Evolutionary conservation across 2,797 vertebrate genomes (phyloP), one percentile per base, ranked within the genome.

Genomic region (Scolopax rusticola): DNA sequence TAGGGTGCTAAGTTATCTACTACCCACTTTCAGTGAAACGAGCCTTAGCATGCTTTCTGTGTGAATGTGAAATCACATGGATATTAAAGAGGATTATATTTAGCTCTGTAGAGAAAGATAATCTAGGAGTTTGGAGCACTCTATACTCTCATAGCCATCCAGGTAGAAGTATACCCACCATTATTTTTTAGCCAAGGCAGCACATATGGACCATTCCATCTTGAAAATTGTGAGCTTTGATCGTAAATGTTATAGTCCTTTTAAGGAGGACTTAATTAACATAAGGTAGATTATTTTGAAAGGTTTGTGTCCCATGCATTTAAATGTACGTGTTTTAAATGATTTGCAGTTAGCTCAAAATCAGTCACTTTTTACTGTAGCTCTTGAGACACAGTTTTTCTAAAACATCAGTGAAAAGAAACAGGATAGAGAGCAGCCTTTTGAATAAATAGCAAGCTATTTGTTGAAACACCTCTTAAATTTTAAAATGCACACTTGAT

Each of bases 151-250:
- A 54, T 13, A 68, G 25, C 21, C n/a, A 33, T 43, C 40, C 65
- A 76, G 59, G 25, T 25, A 90, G 43, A 86, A 57, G 15, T 68
- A 71, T 33, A 53, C 11, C 32, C 43, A 69, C 20, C 21, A 53
- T 80, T 88, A 63, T 61, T 91, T 87, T 94, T 94, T 54, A 70
- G 28, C 68, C 0, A 0, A 88, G 30, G 21, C 24, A 90, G 20
- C 48, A 76, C 64, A 80, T 54, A 65, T 4, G 11, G 56, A 77
- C 53, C 24, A 80, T 89, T 79, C 28, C 11, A 25, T 91, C 61
- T 79, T 93, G 40, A 61, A 94, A 90, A 77, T n/a, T 71, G 50
- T 79, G 60, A 76, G 45, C 45, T 96, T 93, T 74, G 48, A 67
- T 83, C 57, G 60, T 87, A 67, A 81, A 74, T 1, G 11, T 83